Evolutionary conservation across 2,113 vertebrate genomes (phyloP).

Genomic region (Pachyramphus minor): DNA sequence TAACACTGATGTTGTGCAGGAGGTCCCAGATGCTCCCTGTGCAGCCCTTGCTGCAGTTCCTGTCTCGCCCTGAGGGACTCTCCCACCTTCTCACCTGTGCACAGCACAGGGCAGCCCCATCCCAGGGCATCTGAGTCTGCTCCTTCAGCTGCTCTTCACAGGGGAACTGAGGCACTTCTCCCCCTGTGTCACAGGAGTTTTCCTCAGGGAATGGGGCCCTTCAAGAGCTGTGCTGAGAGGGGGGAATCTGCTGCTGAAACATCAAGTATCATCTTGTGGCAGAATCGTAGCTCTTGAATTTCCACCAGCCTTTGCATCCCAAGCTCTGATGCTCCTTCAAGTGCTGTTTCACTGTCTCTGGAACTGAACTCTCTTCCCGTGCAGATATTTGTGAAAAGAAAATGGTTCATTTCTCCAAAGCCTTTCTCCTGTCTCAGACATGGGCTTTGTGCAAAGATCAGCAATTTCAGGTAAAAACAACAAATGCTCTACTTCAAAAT

Average conservation of each 20-base stretch:
- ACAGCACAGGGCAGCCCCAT: neutral
- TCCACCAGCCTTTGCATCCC: neutral
- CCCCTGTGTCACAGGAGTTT: neutral
- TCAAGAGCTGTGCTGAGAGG: neutral
- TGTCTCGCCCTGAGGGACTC: rapidly evolving
- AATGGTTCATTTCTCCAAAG: neutral
- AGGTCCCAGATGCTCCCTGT: rapidly evolving
- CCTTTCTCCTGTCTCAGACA: neutral
- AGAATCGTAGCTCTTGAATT: neutral
- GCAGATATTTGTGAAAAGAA: neutral
- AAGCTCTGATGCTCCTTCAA: neutral
- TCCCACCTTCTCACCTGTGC: neutral
- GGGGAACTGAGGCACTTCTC: rapidly evolving
- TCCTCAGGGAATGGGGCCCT: neutral
- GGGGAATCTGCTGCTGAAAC: neutral
- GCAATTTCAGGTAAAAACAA: neutral
- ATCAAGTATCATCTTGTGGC: neutral
- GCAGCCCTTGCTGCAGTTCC: rapidly evolving
- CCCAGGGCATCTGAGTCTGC: no score
- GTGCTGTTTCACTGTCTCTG: neutral
- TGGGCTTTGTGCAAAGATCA: neutral
- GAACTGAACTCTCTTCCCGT: neutral
- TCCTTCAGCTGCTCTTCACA: neutral
- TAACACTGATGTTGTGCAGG: rapidly evolving
- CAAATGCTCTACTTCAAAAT: neutral